These are phyloP conservation scores for Mythimna ferrago DNA, from an alignment of 2,888 invertebrate species.

Conservation along the genomic window DNA sequence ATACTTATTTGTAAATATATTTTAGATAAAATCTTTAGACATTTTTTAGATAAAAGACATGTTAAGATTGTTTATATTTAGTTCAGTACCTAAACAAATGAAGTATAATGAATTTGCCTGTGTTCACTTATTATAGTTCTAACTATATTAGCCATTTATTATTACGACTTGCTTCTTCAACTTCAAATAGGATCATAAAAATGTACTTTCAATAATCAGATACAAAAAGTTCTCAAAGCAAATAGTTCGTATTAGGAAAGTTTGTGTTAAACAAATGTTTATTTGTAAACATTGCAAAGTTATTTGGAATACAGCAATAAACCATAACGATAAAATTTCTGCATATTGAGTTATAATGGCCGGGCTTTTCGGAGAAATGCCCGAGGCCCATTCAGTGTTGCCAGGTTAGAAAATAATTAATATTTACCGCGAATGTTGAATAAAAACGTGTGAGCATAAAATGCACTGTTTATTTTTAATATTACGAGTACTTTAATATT, in stretches of 20 bases:
- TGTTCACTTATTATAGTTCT: not conserved
- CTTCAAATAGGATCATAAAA: constrained; percentile 8
- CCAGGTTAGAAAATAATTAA: constrained; percentile 27
- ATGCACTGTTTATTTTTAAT: not conserved
- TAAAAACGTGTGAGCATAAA: constrained; percentile 1
- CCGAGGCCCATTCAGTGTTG: constrained; percentile 43
- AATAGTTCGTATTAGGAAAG: constrained; percentile 13
- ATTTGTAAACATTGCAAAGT: constrained; percentile 37
- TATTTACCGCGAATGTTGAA: not conserved
- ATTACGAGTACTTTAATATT: not conserved
- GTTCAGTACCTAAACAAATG: too few relatives aligned
- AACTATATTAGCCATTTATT: not conserved
- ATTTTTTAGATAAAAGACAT: too few relatives aligned
- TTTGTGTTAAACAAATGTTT: constrained; percentile 37
- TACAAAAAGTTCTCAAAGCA: constrained; percentile 21
- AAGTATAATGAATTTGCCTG: not conserved
- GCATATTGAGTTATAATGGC: constrained; percentile 75
- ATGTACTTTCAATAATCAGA: constrained; percentile 12
- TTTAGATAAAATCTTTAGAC: too few relatives aligned
- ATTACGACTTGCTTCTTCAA: not conserved
- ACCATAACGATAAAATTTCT: constrained; percentile 52
- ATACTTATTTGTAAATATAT: too few relatives aligned
- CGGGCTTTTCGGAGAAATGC: constrained; percentile 74
- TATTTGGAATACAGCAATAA: constrained; percentile 48
- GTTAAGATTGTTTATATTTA: too few relatives aligned